Percentiles rank a stretch among this genome's conserved stretches.
phyloP scores from a whole-genome alignment of 1,140 invertebrate genomes.

The Lepidotrigona ventralis region DNA sequence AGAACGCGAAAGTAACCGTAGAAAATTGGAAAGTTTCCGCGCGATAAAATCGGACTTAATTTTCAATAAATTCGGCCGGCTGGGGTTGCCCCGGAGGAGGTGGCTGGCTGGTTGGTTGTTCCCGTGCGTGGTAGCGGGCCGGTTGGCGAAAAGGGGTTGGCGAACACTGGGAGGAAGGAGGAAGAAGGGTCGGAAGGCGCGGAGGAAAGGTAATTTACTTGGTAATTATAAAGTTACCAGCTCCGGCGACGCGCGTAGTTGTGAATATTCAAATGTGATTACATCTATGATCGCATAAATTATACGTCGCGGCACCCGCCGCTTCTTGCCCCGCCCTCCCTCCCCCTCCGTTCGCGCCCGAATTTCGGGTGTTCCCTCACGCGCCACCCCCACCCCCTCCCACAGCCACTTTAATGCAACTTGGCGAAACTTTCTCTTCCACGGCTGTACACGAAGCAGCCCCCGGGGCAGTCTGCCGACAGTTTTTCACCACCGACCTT shows the following conservation, averaged over 20 bases:
- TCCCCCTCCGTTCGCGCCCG: conserved; percentile 21
- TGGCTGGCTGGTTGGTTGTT: not conserved
- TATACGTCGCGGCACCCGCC: conserved; percentile 46
- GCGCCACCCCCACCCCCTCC: no score
- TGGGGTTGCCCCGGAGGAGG: not conserved
- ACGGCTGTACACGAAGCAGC: not conserved
- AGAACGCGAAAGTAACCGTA: conserved; percentile 69
- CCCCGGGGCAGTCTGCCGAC: not conserved
- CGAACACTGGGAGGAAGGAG: conserved; percentile 5
- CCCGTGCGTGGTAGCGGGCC: conserved; percentile 29
- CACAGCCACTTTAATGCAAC: conserved; percentile 23
- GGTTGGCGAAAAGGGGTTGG: conserved; percentile 4
- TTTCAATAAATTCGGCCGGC: conserved; percentile 73
- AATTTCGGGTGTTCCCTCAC: conserved; percentile 33
- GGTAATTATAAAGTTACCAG: conserved; percentile 74
- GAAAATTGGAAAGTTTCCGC: conserved; percentile 76
- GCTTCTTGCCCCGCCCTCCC: conserved; percentile 37
- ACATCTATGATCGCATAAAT: conserved; percentile 75
- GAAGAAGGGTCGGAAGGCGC: conserved; percentile 24
- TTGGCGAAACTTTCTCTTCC: conserved; percentile 28
- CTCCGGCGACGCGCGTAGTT: conserved; percentile 67
- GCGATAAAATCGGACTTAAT: conserved; percentile 76
- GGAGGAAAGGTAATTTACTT: conserved; percentile 71
- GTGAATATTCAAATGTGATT: conserved; percentile 74
- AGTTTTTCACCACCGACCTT: not conserved